These are phyloP conservation scores for Nilaparvata lugens DNA, from an alignment of 1,140 invertebrate species.

Conservation along the genomic window DNA sequence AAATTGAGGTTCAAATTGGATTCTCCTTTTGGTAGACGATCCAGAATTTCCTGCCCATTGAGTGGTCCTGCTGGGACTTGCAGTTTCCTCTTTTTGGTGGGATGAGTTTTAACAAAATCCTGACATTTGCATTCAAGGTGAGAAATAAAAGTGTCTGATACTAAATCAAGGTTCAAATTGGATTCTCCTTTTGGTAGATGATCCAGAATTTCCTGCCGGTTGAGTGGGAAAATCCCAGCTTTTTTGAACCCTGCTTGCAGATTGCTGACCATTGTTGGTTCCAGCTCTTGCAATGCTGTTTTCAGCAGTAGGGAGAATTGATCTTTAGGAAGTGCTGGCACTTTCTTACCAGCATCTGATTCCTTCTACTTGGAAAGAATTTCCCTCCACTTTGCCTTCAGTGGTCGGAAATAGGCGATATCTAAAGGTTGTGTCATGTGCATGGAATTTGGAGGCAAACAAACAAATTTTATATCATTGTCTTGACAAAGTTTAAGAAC, in stretches of 20 bases:
- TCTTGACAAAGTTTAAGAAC: conserved; percentile 28
- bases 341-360: conserved; percentile 2
- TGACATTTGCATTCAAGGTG: no score
- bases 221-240: no score
- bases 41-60: neutral
- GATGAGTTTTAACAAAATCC: no score
- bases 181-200: no score
- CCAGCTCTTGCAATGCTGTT: neutral
- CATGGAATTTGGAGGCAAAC: conserved; percentile 34
- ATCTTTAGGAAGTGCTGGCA: neutral
- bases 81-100: no score
- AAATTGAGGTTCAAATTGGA: neutral
- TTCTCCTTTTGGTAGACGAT: conserved; percentile 1
- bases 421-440: conserved; percentile 36
- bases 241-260: no score
- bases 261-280: no score
- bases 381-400: conserved; percentile 32
- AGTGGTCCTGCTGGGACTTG: no score
- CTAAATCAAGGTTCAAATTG: no score
- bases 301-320: neutral
- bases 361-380: conserved; percentile 29
- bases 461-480: conserved; percentile 33
- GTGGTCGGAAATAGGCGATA: conserved; percentile 30
- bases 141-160: no score
- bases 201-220: no score